Evolutionary conservation across 2,797 vertebrate species (phyloP), one percentile per base, ranked within the genome.

Genomic region (Danio kyathit): DNA sequence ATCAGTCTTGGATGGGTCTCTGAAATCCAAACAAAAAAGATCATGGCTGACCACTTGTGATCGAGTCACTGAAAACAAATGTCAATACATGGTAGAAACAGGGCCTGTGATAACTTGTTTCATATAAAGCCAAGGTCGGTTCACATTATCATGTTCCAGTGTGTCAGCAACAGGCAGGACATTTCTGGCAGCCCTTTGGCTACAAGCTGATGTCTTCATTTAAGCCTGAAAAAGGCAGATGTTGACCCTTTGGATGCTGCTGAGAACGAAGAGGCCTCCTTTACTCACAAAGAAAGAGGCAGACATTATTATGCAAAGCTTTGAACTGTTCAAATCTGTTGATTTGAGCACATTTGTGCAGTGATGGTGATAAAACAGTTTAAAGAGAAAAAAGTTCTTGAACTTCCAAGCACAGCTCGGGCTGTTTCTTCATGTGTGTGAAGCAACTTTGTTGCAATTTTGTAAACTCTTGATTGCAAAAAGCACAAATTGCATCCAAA

Each of bases 161-260:
- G 66, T 74, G 69, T 66, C 6, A 1, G 13, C 40, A 46, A 60
- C 38, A 60, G 56, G 49, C 48, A 10, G 63, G 44, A 71, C 57
- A 54, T 78, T 21, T 65, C 52, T 66, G 48, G 13, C 12, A 7
- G 38, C 57, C 46, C n/a, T 4, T 82, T 64, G 40, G 69, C 63
- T 40, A 13, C 38, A 60, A 10, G 17, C 17, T 83, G 79, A 77
- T 77, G 29, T 79, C 61, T 74, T 66, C 43, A 71, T 83, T 79
- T 11, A 71, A 17, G 9, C 21, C 21, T 51, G 74, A 66, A 76
- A 46, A 67, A 56, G 72, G 77, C 83, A 70, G 75, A 63, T 69
- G 60, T 84, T 74, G 64, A 76, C 48, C 48, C 51, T 78, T 71
- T 48, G 74, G 82, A 63, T 9, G 5, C 29, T 72, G 21, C 51